Conservation (phyloP, 2,888 invertebrate genomes). For the Drosophila tripunctata region DNA sequence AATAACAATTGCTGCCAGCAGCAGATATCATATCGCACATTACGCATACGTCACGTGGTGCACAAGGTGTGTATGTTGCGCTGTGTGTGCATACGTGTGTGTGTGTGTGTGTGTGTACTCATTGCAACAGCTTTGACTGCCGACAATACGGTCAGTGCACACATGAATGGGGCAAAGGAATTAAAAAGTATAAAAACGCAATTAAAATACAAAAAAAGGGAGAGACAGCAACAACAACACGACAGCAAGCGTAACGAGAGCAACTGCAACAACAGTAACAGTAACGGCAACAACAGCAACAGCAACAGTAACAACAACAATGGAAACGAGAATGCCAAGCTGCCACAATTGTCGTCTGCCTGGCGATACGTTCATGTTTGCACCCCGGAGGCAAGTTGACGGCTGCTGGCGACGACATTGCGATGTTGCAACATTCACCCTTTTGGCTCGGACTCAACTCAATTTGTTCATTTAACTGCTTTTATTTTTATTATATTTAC, state of each 20-base stretch:
- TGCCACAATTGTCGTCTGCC: constrained; percentile 13
- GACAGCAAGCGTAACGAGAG: constrained; percentile 6
- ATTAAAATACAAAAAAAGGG: constrained; percentile 21
- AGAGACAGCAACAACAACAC: constrained; percentile 20
- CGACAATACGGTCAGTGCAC: constrained; percentile 50
- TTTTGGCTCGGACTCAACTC: constrained; percentile 61
- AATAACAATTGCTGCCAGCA: constrained; percentile 24
- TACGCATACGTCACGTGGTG: constrained; percentile 56
- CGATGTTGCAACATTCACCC: constrained; percentile 17
- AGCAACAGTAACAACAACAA: constrained; percentile 14
- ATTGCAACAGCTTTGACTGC: constrained; percentile 39
- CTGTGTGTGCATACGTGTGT: background rate
- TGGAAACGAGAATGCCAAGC: constrained; percentile 27
- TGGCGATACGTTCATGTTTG: constrained; percentile 6
- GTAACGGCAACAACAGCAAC: constrained; percentile 52
- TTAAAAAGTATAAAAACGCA: constrained; percentile 64
- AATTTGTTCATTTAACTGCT: constrained; percentile 77
- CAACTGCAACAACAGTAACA: too few species aligned
- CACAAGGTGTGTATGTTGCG: background rate
- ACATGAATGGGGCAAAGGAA: constrained; percentile 34
- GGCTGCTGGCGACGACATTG: constrained; percentile 27
- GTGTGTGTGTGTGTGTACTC: constrained; percentile 4
- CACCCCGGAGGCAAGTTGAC: constrained; percentile 36
- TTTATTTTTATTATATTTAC: constrained; percentile 77
- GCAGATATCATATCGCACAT: constrained; percentile 35